phyloP scores from a whole-genome alignment of 2,888 invertebrate species.

The Thalpophila matura region DNA sequence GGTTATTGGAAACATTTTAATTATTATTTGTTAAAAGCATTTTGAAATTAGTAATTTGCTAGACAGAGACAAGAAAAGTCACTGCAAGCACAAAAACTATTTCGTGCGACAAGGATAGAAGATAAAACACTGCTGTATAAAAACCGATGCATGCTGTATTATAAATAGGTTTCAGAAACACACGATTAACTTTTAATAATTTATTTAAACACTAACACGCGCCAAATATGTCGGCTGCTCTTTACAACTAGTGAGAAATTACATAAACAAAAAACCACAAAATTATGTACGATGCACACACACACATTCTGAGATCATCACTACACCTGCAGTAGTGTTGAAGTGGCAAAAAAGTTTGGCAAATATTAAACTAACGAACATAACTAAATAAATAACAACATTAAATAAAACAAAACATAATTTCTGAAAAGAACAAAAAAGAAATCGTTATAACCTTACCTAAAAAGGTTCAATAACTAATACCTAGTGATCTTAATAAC shows the following conservation, averaged over 20 bases:
- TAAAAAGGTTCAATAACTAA: slow-evolving; percentile 2
- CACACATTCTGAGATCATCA: background rate
- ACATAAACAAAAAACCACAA: too few relatives aligned
- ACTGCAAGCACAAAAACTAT: too few relatives aligned
- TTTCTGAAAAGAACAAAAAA: slow-evolving; percentile 11
- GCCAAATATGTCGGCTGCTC: background rate
- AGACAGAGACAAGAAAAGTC: too few relatives aligned
- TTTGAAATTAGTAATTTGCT: too few relatives aligned
- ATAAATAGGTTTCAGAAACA: slow-evolving; percentile 13
- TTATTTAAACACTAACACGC: slow-evolving; percentile 36
- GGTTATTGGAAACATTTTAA: too few relatives aligned
- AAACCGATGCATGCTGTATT: too few relatives aligned
- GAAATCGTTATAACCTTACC: background rate
- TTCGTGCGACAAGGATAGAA: too few relatives aligned
- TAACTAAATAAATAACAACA: slow-evolving; percentile 14
- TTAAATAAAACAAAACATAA: slow-evolving; percentile 28
- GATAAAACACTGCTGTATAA: too few relatives aligned
- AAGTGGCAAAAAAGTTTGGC: background rate
- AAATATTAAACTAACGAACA: slow-evolving; percentile 5
- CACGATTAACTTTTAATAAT: slow-evolving; percentile 5
- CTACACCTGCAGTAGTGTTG: background rate
- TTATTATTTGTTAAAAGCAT: too few relatives aligned
- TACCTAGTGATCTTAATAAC: slow-evolving; percentile 7
- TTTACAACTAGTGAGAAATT: background rate
- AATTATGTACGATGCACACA: too few relatives aligned